Percentiles rank a stretch among this genome's conserved stretches.
Conservation (phyloP, 2,113 vertebrate species). For the Tetrao urogallus region DNA sequence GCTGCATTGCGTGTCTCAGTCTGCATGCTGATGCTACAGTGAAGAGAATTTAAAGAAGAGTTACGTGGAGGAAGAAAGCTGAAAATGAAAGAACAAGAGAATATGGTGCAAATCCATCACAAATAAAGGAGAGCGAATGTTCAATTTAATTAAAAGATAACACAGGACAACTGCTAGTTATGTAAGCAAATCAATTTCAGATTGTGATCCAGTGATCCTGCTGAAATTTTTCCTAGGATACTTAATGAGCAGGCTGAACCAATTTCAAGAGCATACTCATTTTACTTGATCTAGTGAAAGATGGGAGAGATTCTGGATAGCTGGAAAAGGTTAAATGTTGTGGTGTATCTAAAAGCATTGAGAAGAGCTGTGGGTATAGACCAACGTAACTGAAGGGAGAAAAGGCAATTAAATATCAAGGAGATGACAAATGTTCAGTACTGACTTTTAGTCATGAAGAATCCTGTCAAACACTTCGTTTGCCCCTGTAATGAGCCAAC, state of each 20-base stretch:
- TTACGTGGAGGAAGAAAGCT: background rate
- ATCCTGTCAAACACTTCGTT: background rate
- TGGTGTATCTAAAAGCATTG: background rate
- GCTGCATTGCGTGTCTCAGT: background rate
- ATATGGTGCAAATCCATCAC: rapidly evolving
- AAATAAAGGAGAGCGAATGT: background rate
- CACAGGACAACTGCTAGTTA: background rate
- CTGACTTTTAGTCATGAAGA: background rate
- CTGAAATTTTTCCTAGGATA: background rate
- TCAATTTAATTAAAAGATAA: background rate
- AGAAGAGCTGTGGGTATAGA: background rate
- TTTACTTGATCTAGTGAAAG: background rate
- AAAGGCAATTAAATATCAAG: background rate
- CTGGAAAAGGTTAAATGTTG: background rate
- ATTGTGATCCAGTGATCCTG: background rate
- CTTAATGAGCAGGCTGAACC: background rate
- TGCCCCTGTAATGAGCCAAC: background rate
- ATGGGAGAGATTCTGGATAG: background rate
- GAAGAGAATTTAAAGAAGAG: background rate
- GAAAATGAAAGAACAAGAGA: background rate
- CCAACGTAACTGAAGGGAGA: background rate
- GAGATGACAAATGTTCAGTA: background rate
- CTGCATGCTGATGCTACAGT: background rate
- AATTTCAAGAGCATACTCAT: background rate
- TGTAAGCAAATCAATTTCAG: background rate